Conservation (phyloP, 2,797 vertebrate genomes). For the Neostethus bicornis region DNA sequence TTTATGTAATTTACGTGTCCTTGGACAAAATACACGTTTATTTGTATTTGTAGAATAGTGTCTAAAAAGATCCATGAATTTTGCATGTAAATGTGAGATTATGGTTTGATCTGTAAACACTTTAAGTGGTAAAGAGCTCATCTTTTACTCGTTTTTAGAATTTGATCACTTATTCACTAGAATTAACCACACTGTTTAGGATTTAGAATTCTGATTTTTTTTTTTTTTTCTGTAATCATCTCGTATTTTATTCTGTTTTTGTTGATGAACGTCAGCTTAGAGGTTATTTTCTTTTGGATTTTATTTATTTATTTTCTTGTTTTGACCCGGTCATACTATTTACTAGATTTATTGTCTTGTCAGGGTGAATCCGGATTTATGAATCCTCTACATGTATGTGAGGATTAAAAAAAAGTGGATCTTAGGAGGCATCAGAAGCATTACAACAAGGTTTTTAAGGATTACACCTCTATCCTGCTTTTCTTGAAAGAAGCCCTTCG, state of each 20-base stretch:
- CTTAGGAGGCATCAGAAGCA: conserved; percentile 75
- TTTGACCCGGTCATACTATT: conserved; percentile 44
- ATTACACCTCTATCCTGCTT: conserved; percentile 80
- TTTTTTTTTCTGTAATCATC: conserved; percentile 6
- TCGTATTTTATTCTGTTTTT: neutral
- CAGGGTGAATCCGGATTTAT: conserved; percentile 72
- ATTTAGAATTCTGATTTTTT: conserved; percentile 35
- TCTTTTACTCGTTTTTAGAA: neutral
- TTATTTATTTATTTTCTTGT: neutral
- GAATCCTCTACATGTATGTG: conserved; percentile 74
- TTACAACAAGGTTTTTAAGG: conserved; percentile 78
- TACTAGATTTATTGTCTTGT: conserved; percentile 68
- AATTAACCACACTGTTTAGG: conserved; percentile 27
- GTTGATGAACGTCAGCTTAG: neutral
- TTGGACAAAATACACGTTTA: neutral
- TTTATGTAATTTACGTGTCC: neutral
- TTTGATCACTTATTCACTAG: neutral
- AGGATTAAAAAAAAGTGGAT: conserved; percentile 79
- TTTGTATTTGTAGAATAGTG: neutral
- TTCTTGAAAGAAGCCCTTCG: conserved; percentile 76
- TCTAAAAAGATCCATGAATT: neutral
- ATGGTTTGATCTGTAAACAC: neutral
- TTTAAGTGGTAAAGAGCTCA: neutral
- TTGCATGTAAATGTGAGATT: neutral
- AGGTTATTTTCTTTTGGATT: neutral